phyloP scores from a whole-genome alignment of 2,888 invertebrate genomes.

The Esperia sulphurella region DNA sequence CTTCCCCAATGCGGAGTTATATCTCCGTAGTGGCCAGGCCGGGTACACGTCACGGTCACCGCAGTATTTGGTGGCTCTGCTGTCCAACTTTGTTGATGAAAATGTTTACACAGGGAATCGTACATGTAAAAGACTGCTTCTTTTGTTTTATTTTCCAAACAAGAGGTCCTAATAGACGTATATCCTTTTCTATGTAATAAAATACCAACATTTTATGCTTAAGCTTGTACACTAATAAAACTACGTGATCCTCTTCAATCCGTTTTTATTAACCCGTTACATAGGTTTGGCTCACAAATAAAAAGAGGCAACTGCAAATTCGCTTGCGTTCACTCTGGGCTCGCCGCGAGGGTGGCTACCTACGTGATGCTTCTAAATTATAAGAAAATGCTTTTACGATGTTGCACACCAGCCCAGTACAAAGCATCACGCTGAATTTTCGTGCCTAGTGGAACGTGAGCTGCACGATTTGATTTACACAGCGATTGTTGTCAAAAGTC shows the following conservation, averaged over 20 bases:
- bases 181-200: neutral
- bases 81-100: no score
- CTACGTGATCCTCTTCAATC: conserved; percentile 44
- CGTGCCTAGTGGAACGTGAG: conserved; percentile 51
- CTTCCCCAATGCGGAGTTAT: no score
- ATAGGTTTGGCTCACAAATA: conserved; percentile 60
- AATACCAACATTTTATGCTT: neutral
- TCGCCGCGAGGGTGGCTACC: conserved; percentile 53
- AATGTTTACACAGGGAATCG: no score
- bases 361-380: conserved; percentile 77
- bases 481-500: no score
- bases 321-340: conserved; percentile 62
- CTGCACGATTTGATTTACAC: conserved; percentile 25
- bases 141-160: no score
- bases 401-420: conserved; percentile 46
- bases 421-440: conserved; percentile 46
- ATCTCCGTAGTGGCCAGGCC: no score
- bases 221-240: conserved; percentile 10
- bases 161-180: no score
- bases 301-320: conserved; percentile 73
- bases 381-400: conserved; percentile 77
- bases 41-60: no score
- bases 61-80: no score
- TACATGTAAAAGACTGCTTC: no score
- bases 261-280: conserved; percentile 65